Evolutionary conservation across 2,888 invertebrate species (phyloP).

Genomic region (Lycia hirtaria): DNA sequence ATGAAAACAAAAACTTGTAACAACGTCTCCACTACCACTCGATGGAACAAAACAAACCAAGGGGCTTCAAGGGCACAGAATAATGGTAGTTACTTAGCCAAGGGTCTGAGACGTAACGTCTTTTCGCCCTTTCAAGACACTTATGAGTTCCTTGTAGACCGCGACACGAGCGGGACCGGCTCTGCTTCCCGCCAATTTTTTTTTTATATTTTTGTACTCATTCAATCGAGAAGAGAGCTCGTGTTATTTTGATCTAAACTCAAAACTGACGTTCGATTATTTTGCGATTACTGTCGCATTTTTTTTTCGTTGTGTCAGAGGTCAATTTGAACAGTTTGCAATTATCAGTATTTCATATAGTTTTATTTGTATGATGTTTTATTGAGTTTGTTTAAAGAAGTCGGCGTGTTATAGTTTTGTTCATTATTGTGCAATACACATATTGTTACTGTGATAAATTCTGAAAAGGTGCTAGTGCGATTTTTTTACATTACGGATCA

Average conservation of each 20-base stretch:
- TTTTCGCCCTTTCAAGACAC: conserved; percentile 72
- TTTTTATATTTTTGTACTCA: neutral
- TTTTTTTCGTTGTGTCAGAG: too few relatives aligned
- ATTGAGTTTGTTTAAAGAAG: too few relatives aligned
- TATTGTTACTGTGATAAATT: conserved; percentile 34
- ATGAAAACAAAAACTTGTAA: conserved; percentile 35
- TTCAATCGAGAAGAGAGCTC: neutral
- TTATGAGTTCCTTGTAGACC: conserved; percentile 79
- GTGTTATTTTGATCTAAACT: neutral
- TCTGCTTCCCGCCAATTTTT: conserved; percentile 60
- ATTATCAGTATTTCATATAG: too few relatives aligned
- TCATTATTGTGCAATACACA: conserved; percentile 3
- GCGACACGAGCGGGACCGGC: conserved; percentile 73
- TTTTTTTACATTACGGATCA: neutral
- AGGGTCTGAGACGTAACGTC: conserved; percentile 81
- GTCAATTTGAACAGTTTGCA: too few relatives aligned
- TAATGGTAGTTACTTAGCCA: conserved; percentile 35
- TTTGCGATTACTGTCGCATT: too few relatives aligned
- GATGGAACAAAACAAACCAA: conserved; percentile 60
- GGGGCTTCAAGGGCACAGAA: conserved; percentile 68
- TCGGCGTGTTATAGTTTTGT: neutral
- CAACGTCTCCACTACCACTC: conserved; percentile 54
- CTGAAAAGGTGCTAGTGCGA: conserved; percentile 24
- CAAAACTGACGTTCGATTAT: too few relatives aligned
- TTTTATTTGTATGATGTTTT: too few relatives aligned